Base-by-base conservation (phyloP, 64 coral and sea anemone species). In the Actinia equina region DNA sequence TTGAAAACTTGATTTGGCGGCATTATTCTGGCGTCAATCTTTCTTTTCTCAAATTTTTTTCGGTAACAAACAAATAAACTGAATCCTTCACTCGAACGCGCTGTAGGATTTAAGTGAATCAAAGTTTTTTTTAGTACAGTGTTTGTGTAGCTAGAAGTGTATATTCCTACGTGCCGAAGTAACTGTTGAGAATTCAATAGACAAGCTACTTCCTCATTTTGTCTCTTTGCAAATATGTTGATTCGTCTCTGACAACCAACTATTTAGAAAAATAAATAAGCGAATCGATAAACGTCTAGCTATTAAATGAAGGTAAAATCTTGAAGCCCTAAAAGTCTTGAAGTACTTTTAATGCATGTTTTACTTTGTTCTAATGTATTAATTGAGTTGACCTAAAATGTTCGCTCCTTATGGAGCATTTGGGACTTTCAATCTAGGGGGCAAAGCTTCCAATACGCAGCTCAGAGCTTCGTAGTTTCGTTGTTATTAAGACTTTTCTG, bases 231-330 rank as follows among this genome's bases (percentile, higher is more conserved):
- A 74, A 74, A 74, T 12, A 74, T 41, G 27, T 7, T 74, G 69
- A 74, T 16, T 74, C 25, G 12, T 37, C 26, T 4, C 5, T 74
- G 69, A 74, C 69, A 74, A 13, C 23, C 25, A 27, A 41, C 23
- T 74, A 57, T 74, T 74, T 74, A 74, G 69, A 74, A 74, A 74
- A 74, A 74, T 74, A 3, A 74, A 74, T 74, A 74, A 11, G 4
- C 1, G 13, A 74, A 30, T 74, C n/a, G 69, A 74, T 41, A 74
- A 41, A 74, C 69, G 25, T 11, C 27, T 30, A 30, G 26, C 69
- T 37, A 30, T 74, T 27, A 74, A 74, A 14, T 41, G 25, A 74
- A 27, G 22, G 2, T 27, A 65, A 65, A 65, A 22, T 65, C 17
- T 65, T 22, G 17, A 65, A 65, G 18, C 22, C 6, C 25, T 74